A percentile compares a stretch with the other conserved stretches of the same genome.
Conservation (phyloP, 2,888 invertebrate genomes). For the Erpobdella octoculata region DNA sequence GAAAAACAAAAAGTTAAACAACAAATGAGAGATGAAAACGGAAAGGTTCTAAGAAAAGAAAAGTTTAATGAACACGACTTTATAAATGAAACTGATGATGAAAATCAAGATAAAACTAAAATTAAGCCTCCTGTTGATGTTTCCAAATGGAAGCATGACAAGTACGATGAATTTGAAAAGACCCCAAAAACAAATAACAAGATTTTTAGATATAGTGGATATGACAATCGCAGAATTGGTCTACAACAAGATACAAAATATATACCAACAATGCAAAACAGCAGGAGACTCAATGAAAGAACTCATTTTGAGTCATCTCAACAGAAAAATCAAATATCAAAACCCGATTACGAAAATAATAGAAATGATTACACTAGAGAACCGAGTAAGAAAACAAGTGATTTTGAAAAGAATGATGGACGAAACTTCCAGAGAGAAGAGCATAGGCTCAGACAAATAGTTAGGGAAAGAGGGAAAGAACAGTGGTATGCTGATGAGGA, state of each 20-base stretch:
- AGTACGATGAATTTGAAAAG: conserved; percentile 70
- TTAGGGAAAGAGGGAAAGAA: no score
- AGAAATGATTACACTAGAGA: no score
- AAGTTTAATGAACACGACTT: conserved; percentile 89
- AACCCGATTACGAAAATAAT: not conserved
- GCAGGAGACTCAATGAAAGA: not conserved
- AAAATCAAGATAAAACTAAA: conserved; percentile 7
- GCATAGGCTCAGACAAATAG: no score
- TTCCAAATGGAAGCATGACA: conserved; percentile 76
- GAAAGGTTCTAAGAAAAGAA: conserved; percentile 86
- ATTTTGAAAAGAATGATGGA: not conserved
- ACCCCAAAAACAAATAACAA: conserved; percentile 78
- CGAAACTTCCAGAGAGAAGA: not conserved
- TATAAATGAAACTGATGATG: conserved; percentile 36
- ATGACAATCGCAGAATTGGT: conserved; percentile 67
- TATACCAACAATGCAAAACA: not conserved
- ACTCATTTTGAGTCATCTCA: not conserved
- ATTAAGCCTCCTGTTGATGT: conserved; percentile 54
- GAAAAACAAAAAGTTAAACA: conserved; percentile 67
- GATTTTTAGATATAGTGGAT: conserved; percentile 78
- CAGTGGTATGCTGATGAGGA: no score
- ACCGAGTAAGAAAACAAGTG: not conserved
- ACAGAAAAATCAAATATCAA: not conserved
- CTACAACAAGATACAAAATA: not conserved
- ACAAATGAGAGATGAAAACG: conserved; percentile 82